A percentile compares a stretch with the other conserved stretches of the same genome.
Conservation (phyloP, 2,113 vertebrate genomes). For the Forbesichthys papilliferus region DNA sequence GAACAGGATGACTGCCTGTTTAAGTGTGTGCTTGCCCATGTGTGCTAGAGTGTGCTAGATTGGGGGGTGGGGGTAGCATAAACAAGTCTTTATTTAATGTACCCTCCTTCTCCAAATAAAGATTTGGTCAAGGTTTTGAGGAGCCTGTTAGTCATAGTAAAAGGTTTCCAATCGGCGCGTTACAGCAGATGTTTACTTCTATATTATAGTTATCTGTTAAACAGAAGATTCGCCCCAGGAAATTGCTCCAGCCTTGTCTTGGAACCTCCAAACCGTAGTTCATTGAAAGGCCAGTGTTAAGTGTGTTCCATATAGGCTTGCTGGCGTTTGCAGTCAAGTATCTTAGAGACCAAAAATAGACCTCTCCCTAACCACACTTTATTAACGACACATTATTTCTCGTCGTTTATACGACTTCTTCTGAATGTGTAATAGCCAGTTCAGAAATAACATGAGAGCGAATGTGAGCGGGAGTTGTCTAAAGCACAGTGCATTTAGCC, state of each 20-base stretch:
- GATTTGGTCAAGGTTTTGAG: slow-evolving; percentile 19
- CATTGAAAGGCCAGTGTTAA: background rate
- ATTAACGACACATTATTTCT: background rate
- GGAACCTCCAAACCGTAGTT: background rate
- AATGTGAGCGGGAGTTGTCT: background rate
- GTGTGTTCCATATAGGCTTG: background rate
- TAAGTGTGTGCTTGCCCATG: slow-evolving; percentile 24
- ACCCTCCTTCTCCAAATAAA: slow-evolving; percentile 39
- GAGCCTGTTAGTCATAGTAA: slow-evolving; percentile 35
- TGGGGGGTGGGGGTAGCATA: background rate
- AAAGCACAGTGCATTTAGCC: background rate
- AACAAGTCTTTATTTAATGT: slow-evolving; percentile 14
- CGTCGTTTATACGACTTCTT: background rate
- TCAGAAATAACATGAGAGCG: background rate
- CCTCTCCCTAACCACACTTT: background rate
- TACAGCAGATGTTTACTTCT: slow-evolving; percentile 35
- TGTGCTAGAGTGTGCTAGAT: background rate
- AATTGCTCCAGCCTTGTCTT: background rate
- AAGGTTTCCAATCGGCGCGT: slow-evolving; percentile 14
- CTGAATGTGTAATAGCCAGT: background rate
- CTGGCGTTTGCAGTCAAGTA: background rate
- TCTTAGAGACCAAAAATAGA: background rate
- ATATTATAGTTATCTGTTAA: slow-evolving; percentile 19
- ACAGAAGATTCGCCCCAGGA: background rate
- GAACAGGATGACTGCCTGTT: slow-evolving; percentile 36